phyloP scores from a whole-genome alignment of 2,113 vertebrate species.

The Carettochelys insculpta region DNA sequence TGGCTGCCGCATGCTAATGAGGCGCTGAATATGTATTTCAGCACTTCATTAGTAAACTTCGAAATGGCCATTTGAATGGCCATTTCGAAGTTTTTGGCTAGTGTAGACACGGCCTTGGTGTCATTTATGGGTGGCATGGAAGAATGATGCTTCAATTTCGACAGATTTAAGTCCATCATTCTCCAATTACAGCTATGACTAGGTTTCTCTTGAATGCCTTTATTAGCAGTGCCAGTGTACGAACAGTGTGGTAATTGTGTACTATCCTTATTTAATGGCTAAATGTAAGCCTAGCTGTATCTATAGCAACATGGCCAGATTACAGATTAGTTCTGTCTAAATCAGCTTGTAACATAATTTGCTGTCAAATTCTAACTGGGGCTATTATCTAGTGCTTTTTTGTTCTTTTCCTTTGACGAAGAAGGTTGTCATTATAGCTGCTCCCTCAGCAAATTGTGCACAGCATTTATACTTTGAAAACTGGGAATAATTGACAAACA shows the following conservation, averaged over 20 bases:
- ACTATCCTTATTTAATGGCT: constrained; percentile 60
- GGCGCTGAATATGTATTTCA: too few species aligned
- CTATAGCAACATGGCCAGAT: constrained; percentile 66
- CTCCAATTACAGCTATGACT: constrained; percentile 2
- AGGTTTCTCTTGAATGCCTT: not conserved
- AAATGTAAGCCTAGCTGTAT: constrained; percentile 66
- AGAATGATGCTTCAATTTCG: constrained; percentile 21
- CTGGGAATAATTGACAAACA: not conserved
- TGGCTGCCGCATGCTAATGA: too few species aligned
- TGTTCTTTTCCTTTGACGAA: not conserved
- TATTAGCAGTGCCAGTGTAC: not conserved
- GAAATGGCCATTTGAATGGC: too few species aligned
- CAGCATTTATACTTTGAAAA: not conserved
- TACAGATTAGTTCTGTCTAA: constrained; percentile 56
- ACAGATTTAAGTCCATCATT: not conserved
- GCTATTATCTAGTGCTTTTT: not conserved
- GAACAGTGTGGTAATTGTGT: constrained; percentile 56
- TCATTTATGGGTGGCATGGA: not conserved
- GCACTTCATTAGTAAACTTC: too few species aligned
- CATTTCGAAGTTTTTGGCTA: too few species aligned
- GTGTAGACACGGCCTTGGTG: too few species aligned
- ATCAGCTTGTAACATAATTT: constrained; percentile 51
- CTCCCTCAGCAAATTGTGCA: not conserved
- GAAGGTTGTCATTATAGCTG: not conserved
- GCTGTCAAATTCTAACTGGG: constrained; percentile 10